Conservation (phyloP, 2,113 vertebrate genomes). For the Hystrix cristata region DNA sequence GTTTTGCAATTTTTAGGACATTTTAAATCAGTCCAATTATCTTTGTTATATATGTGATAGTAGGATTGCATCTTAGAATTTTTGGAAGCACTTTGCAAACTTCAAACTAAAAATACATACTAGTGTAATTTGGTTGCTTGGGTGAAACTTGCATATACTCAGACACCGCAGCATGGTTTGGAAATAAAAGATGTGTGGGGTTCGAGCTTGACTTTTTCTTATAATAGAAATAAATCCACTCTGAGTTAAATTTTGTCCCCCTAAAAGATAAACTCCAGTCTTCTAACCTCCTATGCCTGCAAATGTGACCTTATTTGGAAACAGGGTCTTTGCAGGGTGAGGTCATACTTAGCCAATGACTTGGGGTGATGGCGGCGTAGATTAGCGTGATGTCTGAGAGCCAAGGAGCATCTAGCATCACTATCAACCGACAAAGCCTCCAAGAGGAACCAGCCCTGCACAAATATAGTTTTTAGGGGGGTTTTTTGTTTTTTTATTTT, state of each 20-base stretch:
- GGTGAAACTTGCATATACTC: not conserved
- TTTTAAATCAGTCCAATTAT: not conserved
- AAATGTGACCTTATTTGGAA: slow-evolving; percentile 20
- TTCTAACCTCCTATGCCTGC: not conserved
- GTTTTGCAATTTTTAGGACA: not conserved
- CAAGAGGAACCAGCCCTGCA: not conserved
- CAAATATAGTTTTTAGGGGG: not conserved
- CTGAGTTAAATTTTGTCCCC: not conserved
- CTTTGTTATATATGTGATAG: slow-evolving; percentile 16
- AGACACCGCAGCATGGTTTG: not conserved
- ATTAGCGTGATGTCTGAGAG: not conserved
- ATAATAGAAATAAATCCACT: not conserved
- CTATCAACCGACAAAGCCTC: not conserved
- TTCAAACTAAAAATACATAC: not conserved
- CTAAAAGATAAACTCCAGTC: not conserved
- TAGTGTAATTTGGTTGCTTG: not conserved
- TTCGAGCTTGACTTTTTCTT: not conserved
- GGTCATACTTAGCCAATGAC: not conserved
- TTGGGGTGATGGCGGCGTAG: not conserved
- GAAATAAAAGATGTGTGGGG: slow-evolving; percentile 10
- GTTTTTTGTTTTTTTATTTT: too few relatives aligned
- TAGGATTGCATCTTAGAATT: not conserved
- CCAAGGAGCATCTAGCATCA: not conserved
- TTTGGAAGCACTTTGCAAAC: not conserved
- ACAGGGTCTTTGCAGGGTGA: not conserved